Base-by-base conservation (phyloP, 2,888 invertebrate genomes). In the Sarcophaga rosellei region DNA sequence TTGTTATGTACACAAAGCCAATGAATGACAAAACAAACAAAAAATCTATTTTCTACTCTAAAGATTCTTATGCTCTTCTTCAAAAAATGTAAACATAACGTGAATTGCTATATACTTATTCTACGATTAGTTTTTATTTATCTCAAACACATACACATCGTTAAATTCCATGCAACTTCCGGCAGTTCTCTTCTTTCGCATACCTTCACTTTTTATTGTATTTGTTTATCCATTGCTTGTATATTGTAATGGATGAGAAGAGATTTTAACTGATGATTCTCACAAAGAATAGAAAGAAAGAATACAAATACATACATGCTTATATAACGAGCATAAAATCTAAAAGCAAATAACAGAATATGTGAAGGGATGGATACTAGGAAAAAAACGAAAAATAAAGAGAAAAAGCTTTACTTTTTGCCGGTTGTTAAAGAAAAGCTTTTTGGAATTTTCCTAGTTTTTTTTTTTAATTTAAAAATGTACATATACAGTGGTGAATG, bases 331-430 rank as follows among this genome's bases (percentile, higher is more conserved):
- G 53, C 10, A 17, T 53, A 15, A 15, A 53, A 53, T 53, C 53
- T 15, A 53, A 17, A 15, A 53, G n/a, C 20, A 59, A 20, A 72
- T 25, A 21, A 20, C 20, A 21, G 3, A 78, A 3, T 23, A 47
- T 23, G 2, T 20, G 15, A 62, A 3, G 23, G 23, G 65, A 12
- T 65, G 17, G 0, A 6, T 2, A 35, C 35, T 35, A n/a, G 68
- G 0, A 21, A 53, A 47, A 72, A 73, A 53, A 53, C 0, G 1
- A 4, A 53, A 53, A 17, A 21, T n/a, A 53, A 74, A 17, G n/a
- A 68, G 8, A 61, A 74, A 74, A 81, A 81, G 74, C 74, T 74
- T 23, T 0, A 53, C 15, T 12, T 59, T 74, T 81, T 74, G 68
- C 80, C 80, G 80, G 80, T 21, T 47, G 8, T 17, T 23, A 65